phyloP scores from a whole-genome alignment of 53 echinoderm and acorn worm genomes.

The Actinopyga echinites region DNA sequence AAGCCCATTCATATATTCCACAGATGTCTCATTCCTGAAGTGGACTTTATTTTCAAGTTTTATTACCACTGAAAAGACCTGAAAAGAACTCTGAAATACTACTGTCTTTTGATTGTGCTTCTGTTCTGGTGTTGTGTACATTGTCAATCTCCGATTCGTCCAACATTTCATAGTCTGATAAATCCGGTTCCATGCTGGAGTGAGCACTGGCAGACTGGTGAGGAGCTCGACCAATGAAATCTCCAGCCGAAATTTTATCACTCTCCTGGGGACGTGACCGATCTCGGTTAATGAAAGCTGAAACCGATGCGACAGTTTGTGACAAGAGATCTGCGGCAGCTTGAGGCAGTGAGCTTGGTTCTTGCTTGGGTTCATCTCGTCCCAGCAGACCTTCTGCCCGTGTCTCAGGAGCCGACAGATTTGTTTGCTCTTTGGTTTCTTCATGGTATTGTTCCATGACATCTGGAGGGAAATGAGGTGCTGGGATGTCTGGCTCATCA shows the following conservation, averaged over 20 bases:
- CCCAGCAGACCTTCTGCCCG: neutral
- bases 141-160: slow-evolving; percentile 78
- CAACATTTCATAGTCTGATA: slow-evolving; percentile 88
- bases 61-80: slow-evolving; percentile 8
- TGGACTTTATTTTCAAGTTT: too few species aligned
- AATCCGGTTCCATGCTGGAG: slow-evolving; percentile 66
- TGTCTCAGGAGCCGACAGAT: neutral
- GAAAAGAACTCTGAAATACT: slow-evolving; percentile 32
- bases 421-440: neutral
- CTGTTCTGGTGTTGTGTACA: slow-evolving; percentile 35
- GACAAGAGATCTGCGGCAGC: slow-evolving; percentile 78
- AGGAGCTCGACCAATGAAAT: too few species aligned
- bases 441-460: slow-evolving; percentile 26
- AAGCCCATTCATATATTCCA: too few species aligned
- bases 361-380: neutral
- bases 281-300: neutral
- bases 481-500: neutral
- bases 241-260: neutral
- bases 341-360: slow-evolving; percentile 42
- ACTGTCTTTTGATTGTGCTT: slow-evolving; percentile 26
- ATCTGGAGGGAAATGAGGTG: neutral
- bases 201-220: neutral
- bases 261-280: slow-evolving; percentile 5
- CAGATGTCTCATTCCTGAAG: neutral
- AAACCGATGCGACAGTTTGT: slow-evolving; percentile 76